Conservation (phyloP, 2,797 vertebrate genomes). For the Chiloscyllium punctatum region DNA sequence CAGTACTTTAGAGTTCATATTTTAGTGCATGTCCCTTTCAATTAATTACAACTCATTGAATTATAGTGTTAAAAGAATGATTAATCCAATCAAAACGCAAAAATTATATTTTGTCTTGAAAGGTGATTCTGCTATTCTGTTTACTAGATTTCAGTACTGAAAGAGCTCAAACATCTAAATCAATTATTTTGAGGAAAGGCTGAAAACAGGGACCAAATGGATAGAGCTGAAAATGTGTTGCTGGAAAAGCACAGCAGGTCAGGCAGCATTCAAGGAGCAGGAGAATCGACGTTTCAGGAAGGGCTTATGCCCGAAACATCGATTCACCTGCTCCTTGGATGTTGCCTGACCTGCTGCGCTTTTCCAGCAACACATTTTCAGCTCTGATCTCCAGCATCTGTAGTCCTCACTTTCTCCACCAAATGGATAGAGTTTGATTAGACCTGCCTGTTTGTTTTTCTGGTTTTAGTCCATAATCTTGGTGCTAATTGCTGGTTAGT, state of each 20-base stretch:
- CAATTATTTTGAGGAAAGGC: background rate
- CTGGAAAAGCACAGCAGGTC: no score
- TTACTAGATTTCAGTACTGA: background rate
- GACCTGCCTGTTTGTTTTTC: background rate
- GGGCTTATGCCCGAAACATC: no score
- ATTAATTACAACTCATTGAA: background rate
- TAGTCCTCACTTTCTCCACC: no score
- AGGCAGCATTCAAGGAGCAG: no score
- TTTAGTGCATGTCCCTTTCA: background rate
- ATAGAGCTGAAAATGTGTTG: no score
- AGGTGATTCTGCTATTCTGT: background rate
- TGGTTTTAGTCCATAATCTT: background rate
- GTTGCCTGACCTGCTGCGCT: no score
- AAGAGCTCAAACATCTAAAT: background rate
- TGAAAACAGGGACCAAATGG: no score
- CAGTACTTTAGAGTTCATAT: background rate
- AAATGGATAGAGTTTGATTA: background rate
- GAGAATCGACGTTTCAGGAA: no score
- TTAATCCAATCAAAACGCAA: background rate
- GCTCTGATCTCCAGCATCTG: no score
- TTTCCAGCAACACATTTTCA: no score
- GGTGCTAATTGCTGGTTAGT: background rate
- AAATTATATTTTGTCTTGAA: background rate
- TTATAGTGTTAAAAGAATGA: background rate
- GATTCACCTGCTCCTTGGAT: no score